Base-by-base conservation (phyloP, 1,140 invertebrate species). In the Lineus longissimus region DNA sequence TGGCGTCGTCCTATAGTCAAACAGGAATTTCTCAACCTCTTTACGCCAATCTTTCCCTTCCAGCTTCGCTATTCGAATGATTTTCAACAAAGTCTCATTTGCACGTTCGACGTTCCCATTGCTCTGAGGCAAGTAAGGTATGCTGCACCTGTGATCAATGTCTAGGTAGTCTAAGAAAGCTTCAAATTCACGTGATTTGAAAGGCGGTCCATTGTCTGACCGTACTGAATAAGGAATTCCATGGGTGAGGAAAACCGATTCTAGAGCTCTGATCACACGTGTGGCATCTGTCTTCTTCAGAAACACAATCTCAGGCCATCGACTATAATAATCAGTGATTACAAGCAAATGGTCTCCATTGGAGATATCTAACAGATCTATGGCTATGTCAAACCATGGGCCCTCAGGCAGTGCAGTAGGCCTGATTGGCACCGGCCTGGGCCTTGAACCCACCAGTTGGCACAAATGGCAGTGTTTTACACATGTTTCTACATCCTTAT, bases 401-500 rank as follows among this genome's bases (percentile, higher is more conserved):
- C 56, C 63, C 13, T 4, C 11, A 0, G 63, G 69, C 31, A 71
- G 43, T 30, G n/a, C 17, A 23, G 64, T 69, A 0, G 23, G 43
- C 17, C 17, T 56, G 33, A 73, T 54, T 56, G 63, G 58, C 54
- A 69, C 57, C 2, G 69, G 61, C 54, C 33, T 43, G 13, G 60
- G 36, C 58, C 60, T 13, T 19, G 15, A 25, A 36, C 30, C 40
- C 22, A 70, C 69, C 0, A 70, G 15, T 63, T 70, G 68, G 59
- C 66, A 70, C 7, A 62, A 61, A 59, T 69, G 58, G 56, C 63
- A 73, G 13, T 31, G 58, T 56, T 62, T 70, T n/a, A 43, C 56
- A 33, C 40, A 65, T 51, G 63, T 47, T 27, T 72, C 65, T 27
- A 59, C 62, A 1, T 71, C 66, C 60, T 71, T 70, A 25, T 73